A percentile compares a stretch with the other conserved stretches of the same genome.
Evolutionary conservation across 2,113 vertebrate species (phyloP).

Genomic region (Zapornia atra): DNA sequence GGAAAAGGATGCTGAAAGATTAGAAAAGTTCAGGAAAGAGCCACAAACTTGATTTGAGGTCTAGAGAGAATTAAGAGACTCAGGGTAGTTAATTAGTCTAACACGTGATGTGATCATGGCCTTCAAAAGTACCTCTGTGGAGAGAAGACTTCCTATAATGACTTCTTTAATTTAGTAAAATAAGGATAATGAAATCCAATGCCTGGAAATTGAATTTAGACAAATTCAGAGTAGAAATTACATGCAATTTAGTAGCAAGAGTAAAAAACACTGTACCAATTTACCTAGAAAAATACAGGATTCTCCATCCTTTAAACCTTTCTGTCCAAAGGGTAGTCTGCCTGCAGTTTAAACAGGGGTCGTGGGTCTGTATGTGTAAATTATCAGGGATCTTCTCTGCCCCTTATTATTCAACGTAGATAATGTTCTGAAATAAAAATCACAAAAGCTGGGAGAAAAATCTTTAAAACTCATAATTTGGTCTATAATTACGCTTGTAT

Average conservation of each 20-base stretch:
- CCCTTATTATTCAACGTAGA: background rate
- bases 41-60: background rate
- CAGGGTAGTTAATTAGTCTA: slow-evolving; percentile 33
- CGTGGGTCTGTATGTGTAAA: background rate
- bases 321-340: background rate
- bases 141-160: slow-evolving; percentile 55
- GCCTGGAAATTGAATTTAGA: slow-evolving; percentile 53
- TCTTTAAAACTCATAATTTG: background rate
- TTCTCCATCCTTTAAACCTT: background rate
- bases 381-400: background rate
- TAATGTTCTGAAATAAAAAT: background rate
- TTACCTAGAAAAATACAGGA: slow-evolving; percentile 13
- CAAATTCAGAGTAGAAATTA: slow-evolving; percentile 63
- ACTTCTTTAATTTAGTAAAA: slow-evolving; percentile 61
- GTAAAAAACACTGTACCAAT: background rate
- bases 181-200: slow-evolving; percentile 61
- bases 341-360: background rate
- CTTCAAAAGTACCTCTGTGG: slow-evolving; percentile 35
- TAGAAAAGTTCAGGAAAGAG: background rate
- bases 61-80: slow-evolving; percentile 32
- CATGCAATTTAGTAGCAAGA: slow-evolving; percentile 22
- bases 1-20: background rate
- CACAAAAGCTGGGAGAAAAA: background rate
- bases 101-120: slow-evolving; percentile 35
- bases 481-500: background rate